Percentiles rank a stretch among this genome's conserved stretches.
phyloP scores from a whole-genome alignment of 2,113 vertebrate species.

The Dicaeum eximium region DNA sequence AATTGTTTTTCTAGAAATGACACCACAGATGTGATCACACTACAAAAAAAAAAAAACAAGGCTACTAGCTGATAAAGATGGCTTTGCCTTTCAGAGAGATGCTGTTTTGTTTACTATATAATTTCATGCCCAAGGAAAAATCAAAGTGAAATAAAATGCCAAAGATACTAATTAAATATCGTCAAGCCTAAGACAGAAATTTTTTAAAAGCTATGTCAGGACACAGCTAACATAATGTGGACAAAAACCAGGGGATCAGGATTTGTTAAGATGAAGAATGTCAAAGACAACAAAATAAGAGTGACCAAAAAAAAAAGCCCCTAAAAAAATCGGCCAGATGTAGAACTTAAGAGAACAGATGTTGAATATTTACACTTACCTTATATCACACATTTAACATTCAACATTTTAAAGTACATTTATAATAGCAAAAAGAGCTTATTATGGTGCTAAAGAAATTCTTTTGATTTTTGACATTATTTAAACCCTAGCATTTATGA shows the following conservation, averaged over 20 bases:
- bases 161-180: background rate
- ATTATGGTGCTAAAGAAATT: background rate
- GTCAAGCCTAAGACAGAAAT: background rate
- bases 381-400: background rate
- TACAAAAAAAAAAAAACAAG: background rate
- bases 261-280: background rate
- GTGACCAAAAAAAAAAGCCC: background rate
- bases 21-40: background rate
- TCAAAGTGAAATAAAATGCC: background rate
- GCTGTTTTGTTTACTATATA: background rate
- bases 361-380: background rate
- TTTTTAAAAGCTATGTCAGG: background rate
- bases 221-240: background rate
- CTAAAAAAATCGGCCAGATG: background rate
- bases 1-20: background rate
- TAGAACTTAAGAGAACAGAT: background rate
- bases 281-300: background rate
- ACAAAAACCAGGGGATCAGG: background rate
- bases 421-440: background rate
- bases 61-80: background rate
- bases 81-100: background rate
- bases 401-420: background rate
- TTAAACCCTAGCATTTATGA: background rate
- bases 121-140: background rate
- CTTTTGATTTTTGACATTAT: background rate